phyloP scores from a whole-genome alignment of 2,888 invertebrate species.

The Brachylomia viminalis region DNA sequence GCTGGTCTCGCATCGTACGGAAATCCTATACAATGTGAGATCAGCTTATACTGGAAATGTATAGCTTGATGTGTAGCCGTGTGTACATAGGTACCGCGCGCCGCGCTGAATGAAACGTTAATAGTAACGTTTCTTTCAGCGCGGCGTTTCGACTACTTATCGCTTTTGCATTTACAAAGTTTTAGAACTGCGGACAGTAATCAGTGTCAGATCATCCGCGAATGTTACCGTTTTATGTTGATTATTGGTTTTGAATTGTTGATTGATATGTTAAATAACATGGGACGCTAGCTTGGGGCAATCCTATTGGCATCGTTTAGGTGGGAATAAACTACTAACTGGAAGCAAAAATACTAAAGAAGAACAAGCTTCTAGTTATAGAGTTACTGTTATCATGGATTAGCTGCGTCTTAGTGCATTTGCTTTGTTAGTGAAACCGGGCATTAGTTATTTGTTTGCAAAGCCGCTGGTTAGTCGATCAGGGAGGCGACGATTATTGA shows the following conservation, averaged over 20 bases:
- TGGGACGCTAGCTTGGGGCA: conserved; percentile 1
- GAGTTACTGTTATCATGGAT: background rate
- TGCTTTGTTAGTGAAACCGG: background rate
- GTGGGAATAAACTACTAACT: background rate
- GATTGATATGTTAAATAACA: conserved; percentile 6
- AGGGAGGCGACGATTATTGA: background rate
- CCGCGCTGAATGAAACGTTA: no score
- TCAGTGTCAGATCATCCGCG: background rate
- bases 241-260: background rate
- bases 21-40: no score
- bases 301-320: background rate
- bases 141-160: background rate
- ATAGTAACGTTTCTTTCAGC: no score
- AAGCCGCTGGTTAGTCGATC: background rate
- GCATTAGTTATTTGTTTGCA: background rate
- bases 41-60: no score
- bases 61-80: no score
- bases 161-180: background rate
- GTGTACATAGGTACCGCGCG: no score
- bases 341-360: background rate
- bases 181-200: background rate
- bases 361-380: background rate
- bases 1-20: no score
- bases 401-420: background rate
- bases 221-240: background rate